Percentiles rank a stretch among this genome's conserved stretches.
Conservation (phyloP, 2,888 invertebrate genomes). For the Phyllotreta cruciferae region DNA sequence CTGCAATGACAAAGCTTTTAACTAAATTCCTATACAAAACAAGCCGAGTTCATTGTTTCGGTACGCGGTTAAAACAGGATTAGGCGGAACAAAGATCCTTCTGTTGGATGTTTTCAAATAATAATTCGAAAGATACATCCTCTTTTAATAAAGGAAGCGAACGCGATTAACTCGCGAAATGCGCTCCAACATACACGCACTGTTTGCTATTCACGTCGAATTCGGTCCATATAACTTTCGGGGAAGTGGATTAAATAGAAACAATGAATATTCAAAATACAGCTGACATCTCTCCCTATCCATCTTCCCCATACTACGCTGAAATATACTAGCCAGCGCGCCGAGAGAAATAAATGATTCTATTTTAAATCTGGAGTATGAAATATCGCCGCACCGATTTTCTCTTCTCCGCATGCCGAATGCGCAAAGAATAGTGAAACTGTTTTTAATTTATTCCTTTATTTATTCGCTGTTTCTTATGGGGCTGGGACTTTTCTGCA, state of each 20-base stretch:
- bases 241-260: conserved; percentile 28
- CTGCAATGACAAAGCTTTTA: too few species aligned
- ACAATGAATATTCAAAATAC: conserved; percentile 34
- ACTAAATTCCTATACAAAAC: too few species aligned
- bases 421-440: conserved; percentile 23
- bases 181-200: conserved; percentile 11
- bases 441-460: conserved; percentile 5
- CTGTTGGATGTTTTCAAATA: too few species aligned
- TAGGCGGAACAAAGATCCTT: too few species aligned
- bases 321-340: conserved; percentile 20
- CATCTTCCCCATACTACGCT: conserved; percentile 21
- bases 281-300: conserved; percentile 32
- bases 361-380: conserved; percentile 34
- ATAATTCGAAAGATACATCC: conserved; percentile 1
- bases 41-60: too few species aligned
- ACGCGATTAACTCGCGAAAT: conserved; percentile 9
- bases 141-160: conserved; percentile 4
- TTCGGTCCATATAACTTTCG: conserved; percentile 31
- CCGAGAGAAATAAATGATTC: conserved; percentile 35
- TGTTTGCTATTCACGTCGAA: conserved; percentile 31
- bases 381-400: conserved; percentile 35
- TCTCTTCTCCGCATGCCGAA: conserved; percentile 34
- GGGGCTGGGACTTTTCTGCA: too few species aligned
- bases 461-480: not conserved
- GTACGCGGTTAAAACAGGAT: too few species aligned